Evolutionary conservation across 2,888 invertebrate species (phyloP).

Genomic region (Rhagonycha lutea): DNA sequence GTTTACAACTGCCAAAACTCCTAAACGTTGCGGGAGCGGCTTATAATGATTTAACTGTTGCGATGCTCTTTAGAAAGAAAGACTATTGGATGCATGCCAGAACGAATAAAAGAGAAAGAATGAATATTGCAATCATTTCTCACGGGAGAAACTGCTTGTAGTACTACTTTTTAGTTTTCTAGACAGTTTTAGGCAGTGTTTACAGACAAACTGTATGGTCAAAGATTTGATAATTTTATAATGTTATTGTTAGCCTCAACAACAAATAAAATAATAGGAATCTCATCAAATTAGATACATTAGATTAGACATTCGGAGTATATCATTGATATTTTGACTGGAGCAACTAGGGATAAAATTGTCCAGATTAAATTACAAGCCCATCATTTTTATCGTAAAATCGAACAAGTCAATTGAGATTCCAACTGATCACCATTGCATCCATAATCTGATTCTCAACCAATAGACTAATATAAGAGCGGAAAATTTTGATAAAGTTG

Average conservation of each 20-base stretch:
- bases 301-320: too few relatives aligned
- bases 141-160: background rate
- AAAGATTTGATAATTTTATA: background rate
- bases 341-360: too few relatives aligned
- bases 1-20: background rate
- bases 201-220: background rate
- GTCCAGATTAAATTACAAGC: too few relatives aligned
- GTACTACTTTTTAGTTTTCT: background rate
- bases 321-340: too few relatives aligned
- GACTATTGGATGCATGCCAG: background rate
- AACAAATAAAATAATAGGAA: background rate
- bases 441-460: too few relatives aligned
- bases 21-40: background rate
- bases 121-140: background rate
- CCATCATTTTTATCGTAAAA: too few relatives aligned
- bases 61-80: background rate
- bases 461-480: too few relatives aligned
- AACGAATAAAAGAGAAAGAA: background rate
- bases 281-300: background rate
- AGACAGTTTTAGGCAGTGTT: background rate
- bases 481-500: too few relatives aligned
- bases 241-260: background rate
- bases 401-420: too few relatives aligned
- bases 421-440: too few relatives aligned
- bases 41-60: background rate